Evolutionary conservation across 2,888 invertebrate species (phyloP), one percentile per base, ranked within the genome.

Genomic region (Formica aserva): DNA sequence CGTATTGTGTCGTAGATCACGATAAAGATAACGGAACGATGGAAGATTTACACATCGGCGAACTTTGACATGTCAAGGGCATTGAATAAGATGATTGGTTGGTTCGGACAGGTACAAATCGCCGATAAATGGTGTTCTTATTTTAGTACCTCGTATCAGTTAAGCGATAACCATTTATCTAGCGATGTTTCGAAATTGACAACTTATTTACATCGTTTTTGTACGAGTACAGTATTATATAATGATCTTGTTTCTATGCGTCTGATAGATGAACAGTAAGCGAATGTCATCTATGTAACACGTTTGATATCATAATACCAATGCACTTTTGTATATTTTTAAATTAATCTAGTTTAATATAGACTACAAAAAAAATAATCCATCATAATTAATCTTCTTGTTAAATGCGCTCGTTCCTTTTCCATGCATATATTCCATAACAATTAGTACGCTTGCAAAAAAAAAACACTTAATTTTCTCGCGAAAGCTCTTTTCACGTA

Each of bases 51-150:
- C 22, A 52, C 48, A 29, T 41, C 6, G 32, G 18, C 9, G 32
- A 35, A 72, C 65, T 84, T 48, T 85, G 82, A 74, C 86, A 83
- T 84, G 82, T 86, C 86, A 85, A 87, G 81, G 83, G 84, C 85
- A 83, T 72, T 66, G 74, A 52, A 29, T 26, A 55, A 45, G 77
- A 82, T 57, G 72, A 81, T 81, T 74, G 84, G 65, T 85, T 67
- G 62, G 26, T 62, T 55, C 35, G 82, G 80, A 84, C 77, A 85
- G 69, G 76, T 83, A 81, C 83, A 77, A 77, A 83, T 22, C 71
- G 35, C 75, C n/a, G 75, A 82, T 78, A 83, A 80, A 78, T 78
- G 22, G 32, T n/a, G 32, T 13, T 32, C 38, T 72, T 81, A 48
- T 75, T 62, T 81, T 55, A 74, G 60, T 35, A 38, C 8, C 13